A percentile compares a stretch with the other conserved stretches of the same genome.
These are phyloP conservation scores for Sebastes ruberrimus DNA, from an alignment of 2,797 vertebrate species.

Conservation along the genomic window DNA sequence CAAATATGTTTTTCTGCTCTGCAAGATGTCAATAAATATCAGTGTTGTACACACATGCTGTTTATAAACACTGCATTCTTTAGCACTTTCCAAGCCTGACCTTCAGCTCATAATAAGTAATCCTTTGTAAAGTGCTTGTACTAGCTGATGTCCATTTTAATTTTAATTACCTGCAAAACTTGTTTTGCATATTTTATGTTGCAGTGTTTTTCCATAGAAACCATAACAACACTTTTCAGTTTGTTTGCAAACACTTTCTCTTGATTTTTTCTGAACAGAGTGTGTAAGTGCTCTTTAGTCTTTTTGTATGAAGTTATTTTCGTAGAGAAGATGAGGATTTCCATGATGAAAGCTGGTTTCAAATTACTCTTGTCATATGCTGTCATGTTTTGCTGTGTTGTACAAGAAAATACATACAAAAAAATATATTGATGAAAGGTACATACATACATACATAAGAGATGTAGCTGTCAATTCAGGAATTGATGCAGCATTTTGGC, in stretches of 20 bases:
- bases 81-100: constrained; percentile 6
- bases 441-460: background rate
- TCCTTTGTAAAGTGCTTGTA: constrained; percentile 7
- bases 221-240: background rate
- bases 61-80: background rate
- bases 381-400: background rate
- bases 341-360: background rate
- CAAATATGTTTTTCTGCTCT: constrained; percentile 30
- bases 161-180: constrained; percentile 19
- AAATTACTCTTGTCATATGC: background rate
- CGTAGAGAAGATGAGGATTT: background rate
- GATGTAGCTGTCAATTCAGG: background rate
- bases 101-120: constrained; percentile 16
- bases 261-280: background rate
- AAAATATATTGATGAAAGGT: background rate
- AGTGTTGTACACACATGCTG: background rate
- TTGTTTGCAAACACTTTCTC: background rate
- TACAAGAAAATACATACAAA: background rate
- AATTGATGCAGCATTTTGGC: background rate
- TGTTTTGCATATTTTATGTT: constrained; percentile 5
- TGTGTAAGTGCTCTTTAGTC: background rate
- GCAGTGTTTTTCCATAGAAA: constrained; percentile 5
- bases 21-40: constrained; percentile 39
- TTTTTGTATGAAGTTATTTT: background rate
- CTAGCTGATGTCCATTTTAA: background rate